Evolutionary conservation across 2,888 invertebrate genomes (phyloP).

Genomic region (Dorcus parallelipipedus): DNA sequence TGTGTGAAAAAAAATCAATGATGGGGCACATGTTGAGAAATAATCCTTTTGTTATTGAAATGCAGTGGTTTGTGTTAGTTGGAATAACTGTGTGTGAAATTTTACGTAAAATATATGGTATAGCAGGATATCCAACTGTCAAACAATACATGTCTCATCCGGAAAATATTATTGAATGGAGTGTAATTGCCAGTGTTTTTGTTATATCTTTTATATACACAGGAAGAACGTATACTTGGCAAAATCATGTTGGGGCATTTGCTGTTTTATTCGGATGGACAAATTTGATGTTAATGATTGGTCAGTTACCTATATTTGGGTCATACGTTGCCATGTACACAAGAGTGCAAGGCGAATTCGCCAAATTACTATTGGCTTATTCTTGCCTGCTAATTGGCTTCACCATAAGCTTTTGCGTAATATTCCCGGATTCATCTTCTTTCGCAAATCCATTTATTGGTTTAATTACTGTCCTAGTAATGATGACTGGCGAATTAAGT

Average conservation of each 20-base stretch:
- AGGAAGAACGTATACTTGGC: conserved; percentile 75
- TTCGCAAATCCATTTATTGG: conserved; percentile 83
- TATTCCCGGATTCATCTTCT: conserved; percentile 78
- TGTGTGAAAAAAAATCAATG: conserved; percentile 76
- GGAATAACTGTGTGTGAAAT: conserved; percentile 78
- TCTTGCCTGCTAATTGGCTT: conserved; percentile 82
- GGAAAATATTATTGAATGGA: conserved; percentile 86
- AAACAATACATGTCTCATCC: conserved; percentile 78
- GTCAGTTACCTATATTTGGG: conserved; percentile 82
- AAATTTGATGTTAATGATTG: conserved; percentile 87
- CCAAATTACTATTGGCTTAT: conserved; percentile 80
- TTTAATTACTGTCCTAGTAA: conserved; percentile 78
- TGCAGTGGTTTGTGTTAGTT: conserved; percentile 80
- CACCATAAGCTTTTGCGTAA: conserved; percentile 83
- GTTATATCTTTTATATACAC: conserved; percentile 79
- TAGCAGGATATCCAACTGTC: conserved; percentile 78
- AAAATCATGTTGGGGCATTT: conserved; percentile 83
- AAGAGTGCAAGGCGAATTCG: conserved; percentile 82
- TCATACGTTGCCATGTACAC: conserved; percentile 91
- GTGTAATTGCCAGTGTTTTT: conserved; percentile 79
- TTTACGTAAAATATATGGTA: conserved; percentile 75
- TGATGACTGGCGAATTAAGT: conserved; percentile 87
- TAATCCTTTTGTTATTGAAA: conserved; percentile 74
- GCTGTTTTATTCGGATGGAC: conserved; percentile 85
- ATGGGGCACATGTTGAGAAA: conserved; percentile 71